Percentiles rank a stretch among this genome's conserved stretches.
Conservation (phyloP, 2,888 invertebrate genomes). For the Caenorhabditis parvicauda region DNA sequence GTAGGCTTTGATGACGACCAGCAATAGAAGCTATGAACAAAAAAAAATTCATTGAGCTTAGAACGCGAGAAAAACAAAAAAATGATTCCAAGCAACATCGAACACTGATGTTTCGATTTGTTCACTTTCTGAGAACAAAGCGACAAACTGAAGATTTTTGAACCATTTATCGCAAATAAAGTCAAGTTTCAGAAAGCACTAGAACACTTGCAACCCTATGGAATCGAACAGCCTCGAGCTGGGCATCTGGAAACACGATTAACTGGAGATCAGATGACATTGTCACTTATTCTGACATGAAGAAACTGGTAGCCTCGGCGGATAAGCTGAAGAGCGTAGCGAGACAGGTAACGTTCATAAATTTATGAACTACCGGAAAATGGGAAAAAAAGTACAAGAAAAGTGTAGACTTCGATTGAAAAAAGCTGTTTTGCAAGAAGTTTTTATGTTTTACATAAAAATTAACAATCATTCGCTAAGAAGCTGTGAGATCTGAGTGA, state of each 20-base stretch:
- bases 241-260: slow-evolving; percentile 34
- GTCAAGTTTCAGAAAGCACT: neutral
- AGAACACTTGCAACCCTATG: slow-evolving; percentile 18
- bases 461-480: too few relatives aligned
- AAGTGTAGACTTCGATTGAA: neutral
- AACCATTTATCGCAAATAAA: too few relatives aligned
- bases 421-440: too few relatives aligned
- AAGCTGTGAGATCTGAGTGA: too few relatives aligned
- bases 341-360: slow-evolving; percentile 35
- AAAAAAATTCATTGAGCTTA: neutral
- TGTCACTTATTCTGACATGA: slow-evolving; percentile 26
- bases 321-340: slow-evolving; percentile 39
- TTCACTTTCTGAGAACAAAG: too few relatives aligned
- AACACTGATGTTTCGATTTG: too few relatives aligned
- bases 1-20: too few relatives aligned
- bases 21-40: too few relatives aligned
- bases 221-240: slow-evolving; percentile 35
- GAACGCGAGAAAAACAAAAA: slow-evolving; percentile 6
- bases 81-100: too few relatives aligned
- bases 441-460: too few relatives aligned
- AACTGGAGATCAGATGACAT: neutral
- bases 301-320: slow-evolving; percentile 27
- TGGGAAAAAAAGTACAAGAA: neutral
- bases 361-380: neutral
- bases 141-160: too few relatives aligned